These are phyloP conservation scores for Oreortyx pictus DNA, from an alignment of 2,797 vertebrate genomes.

Conservation along the genomic window DNA sequence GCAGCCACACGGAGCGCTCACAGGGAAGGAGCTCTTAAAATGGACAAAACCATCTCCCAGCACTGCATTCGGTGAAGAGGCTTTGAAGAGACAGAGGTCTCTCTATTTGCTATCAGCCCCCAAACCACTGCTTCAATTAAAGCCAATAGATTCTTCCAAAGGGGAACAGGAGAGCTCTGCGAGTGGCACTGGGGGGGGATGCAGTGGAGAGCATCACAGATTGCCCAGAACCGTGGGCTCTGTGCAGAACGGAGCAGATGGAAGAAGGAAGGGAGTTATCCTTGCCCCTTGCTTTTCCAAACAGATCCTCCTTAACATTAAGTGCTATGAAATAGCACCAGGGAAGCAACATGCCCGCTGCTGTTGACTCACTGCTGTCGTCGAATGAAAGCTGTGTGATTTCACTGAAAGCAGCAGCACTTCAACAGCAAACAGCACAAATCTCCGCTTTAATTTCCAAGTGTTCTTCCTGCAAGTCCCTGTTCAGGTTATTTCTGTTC, in stretches of 20 bases:
- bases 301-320: neutral
- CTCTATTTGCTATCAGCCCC: conserved; percentile 4
- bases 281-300: neutral
- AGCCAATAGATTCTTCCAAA: conserved; percentile 36
- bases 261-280: neutral
- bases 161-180: conserved; percentile 19
- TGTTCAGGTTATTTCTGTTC: neutral
- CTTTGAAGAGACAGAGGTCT: conserved; percentile 15
- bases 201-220: neutral
- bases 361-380: neutral
- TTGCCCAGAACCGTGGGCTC: neutral
- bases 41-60: neutral
- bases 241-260: neutral
- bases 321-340: neutral
- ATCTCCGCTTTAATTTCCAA: neutral
- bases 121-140: conserved; percentile 36
- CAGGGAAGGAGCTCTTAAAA: neutral
- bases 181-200: conserved; percentile 5
- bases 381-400: neutral
- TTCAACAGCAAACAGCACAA: neutral
- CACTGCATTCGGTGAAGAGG: neutral
- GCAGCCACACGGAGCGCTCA: neutral
- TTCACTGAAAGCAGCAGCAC: neutral
- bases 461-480: neutral
- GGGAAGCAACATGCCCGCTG: neutral